Evolutionary conservation across 35 echinoderm and acorn worm genomes (phyloP).

Genomic region (Anneissia japonica): DNA sequence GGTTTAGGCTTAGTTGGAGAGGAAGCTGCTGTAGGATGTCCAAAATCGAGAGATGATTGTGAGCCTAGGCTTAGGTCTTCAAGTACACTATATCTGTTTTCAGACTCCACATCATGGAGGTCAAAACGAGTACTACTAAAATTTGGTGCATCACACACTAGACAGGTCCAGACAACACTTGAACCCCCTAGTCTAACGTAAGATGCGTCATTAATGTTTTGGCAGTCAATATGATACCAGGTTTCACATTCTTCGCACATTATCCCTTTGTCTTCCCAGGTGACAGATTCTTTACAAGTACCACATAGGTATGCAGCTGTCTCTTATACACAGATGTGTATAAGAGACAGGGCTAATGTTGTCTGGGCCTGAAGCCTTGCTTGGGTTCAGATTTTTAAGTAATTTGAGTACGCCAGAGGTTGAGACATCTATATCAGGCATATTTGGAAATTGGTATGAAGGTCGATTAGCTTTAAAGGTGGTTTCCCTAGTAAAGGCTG

Average conservation of each 20-base stretch:
- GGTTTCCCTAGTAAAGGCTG: slow-evolving; percentile 29
- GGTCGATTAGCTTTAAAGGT: neutral
- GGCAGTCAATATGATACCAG: slow-evolving; percentile 23
- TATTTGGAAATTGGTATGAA: neutral
- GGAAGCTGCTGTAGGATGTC: neutral
- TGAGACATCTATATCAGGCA: neutral
- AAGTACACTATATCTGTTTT: neutral
- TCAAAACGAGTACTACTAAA: slow-evolving; percentile 4
- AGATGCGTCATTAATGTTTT: slow-evolving; percentile 22
- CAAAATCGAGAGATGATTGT: neutral
- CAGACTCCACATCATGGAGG: neutral
- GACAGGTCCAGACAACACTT: neutral
- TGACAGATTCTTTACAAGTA: slow-evolving; percentile 28
- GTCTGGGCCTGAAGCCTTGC: slow-evolving; percentile 29
- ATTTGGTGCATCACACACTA: slow-evolving; percentile 5
- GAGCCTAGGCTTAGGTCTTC: neutral
- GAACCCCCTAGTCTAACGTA: slow-evolving; percentile 30
- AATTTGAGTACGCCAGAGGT: slow-evolving; percentile 13
- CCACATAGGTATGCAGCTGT: slow-evolving; percentile 37
- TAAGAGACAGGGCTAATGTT: slow-evolving; percentile 13
- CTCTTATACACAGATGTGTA: too few relatives aligned
- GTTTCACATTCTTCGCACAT: slow-evolving; percentile 53
- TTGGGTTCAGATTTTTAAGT: slow-evolving; percentile 7
- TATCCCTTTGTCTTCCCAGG: slow-evolving; percentile 46
- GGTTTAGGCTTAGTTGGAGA: slow-evolving; percentile 11